These are phyloP conservation scores for Zygaena filipendulae DNA, from an alignment of 2,888 invertebrate species.

Conservation along the genomic window DNA sequence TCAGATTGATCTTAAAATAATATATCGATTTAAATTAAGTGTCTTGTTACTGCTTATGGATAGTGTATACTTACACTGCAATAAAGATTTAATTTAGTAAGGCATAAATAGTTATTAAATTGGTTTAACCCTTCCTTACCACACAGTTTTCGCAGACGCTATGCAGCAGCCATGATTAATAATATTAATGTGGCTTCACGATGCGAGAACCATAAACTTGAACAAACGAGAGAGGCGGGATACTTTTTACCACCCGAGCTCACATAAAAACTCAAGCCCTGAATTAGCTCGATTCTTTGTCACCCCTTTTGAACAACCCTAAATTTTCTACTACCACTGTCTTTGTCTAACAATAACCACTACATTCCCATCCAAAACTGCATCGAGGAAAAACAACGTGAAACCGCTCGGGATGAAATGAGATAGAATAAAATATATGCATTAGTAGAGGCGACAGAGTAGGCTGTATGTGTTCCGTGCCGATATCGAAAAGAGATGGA, in stretches of 20 bases:
- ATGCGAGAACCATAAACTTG: constrained; percentile 57
- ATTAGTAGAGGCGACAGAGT: constrained; percentile 62
- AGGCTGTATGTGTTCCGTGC: constrained; percentile 43
- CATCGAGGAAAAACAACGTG: constrained; percentile 67
- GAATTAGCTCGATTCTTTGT: constrained; percentile 68
- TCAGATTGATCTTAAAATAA: too few relatives aligned
- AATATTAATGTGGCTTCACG: constrained; percentile 59
- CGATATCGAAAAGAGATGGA: constrained; percentile 50
- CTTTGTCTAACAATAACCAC: constrained; percentile 69
- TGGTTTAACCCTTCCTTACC: too few relatives aligned
- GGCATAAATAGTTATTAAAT: too few relatives aligned
- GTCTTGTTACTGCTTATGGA: too few relatives aligned
- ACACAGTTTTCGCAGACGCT: too few relatives aligned
- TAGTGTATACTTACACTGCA: too few relatives aligned
- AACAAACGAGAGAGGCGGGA: constrained; percentile 68
- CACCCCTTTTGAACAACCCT: constrained; percentile 67
- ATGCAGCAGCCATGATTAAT: constrained; percentile 52
- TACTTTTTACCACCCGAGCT: constrained; percentile 64
- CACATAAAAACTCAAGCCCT: constrained; percentile 65
- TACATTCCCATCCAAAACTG: constrained; percentile 68
- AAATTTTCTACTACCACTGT: constrained; percentile 63
- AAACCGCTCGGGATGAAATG: constrained; percentile 66
- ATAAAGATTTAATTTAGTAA: too few relatives aligned
- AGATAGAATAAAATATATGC: constrained; percentile 69
- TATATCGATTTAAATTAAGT: too few relatives aligned